Evolutionary conservation across 2,113 vertebrate species (phyloP).

Genomic region (Tragelaphus imberbis): DNA sequence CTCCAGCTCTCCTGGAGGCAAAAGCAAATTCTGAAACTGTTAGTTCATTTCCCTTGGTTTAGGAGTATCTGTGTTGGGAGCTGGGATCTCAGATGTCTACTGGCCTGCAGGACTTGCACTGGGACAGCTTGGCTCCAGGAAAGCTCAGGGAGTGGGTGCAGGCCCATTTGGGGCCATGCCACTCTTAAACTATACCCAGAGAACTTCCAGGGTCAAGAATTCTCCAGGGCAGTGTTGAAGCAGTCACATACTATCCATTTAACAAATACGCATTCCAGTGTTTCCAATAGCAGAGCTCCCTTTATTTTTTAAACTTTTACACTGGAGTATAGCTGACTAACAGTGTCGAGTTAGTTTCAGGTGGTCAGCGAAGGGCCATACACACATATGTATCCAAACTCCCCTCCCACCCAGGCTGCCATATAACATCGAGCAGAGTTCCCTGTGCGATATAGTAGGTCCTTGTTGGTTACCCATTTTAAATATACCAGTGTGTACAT

Average conservation of each 20-base stretch:
- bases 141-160: rapidly evolving
- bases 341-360: neutral
- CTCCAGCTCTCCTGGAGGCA: neutral
- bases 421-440: neutral
- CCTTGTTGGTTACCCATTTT: neutral
- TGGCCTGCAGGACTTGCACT: neutral
- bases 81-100: neutral
- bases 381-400: neutral
- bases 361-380: neutral
- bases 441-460: neutral
- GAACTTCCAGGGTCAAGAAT: neutral
- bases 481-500: neutral
- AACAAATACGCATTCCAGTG: neutral
- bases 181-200: neutral
- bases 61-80: neutral
- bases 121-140: neutral
- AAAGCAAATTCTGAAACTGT: neutral
- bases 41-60: neutral
- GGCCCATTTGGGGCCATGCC: neutral
- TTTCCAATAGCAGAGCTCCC: neutral
- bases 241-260: neutral
- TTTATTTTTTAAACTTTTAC: neutral
- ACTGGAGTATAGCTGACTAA: neutral
- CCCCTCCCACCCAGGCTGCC: neutral
- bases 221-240: neutral